Conservation (phyloP, 2,888 invertebrate species). For the Chrysolina haemoptera region DNA sequence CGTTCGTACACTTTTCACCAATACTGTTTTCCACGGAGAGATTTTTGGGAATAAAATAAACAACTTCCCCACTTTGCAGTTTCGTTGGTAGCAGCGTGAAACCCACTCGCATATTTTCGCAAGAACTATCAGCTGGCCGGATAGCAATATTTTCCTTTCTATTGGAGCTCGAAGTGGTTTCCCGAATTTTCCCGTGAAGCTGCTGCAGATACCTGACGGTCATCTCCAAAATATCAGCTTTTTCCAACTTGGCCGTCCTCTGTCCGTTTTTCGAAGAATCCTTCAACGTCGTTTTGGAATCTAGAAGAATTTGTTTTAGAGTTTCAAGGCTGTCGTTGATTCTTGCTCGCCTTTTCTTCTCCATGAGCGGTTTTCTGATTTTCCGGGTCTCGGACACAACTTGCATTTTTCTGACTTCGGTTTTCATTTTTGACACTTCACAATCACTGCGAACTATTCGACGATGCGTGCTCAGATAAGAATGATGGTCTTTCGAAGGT, state of each 20-base stretch:
- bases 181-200: slow-evolving; percentile 67
- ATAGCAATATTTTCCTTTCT: slow-evolving; percentile 48
- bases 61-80: slow-evolving; percentile 67
- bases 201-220: slow-evolving; percentile 75
- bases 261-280: slow-evolving; percentile 60
- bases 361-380: slow-evolving; percentile 73
- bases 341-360: slow-evolving; percentile 72
- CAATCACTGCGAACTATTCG: slow-evolving; percentile 6
- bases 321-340: slow-evolving; percentile 73
- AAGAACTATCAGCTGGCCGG: slow-evolving; percentile 58
- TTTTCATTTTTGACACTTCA: slow-evolving; percentile 22
- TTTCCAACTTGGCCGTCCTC: slow-evolving; percentile 75
- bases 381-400: slow-evolving; percentile 65
- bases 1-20: slow-evolving; percentile 33
- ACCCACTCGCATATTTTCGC: slow-evolving; percentile 56
- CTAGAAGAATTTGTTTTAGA: slow-evolving; percentile 71
- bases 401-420: slow-evolving; percentile 45
- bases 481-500: slow-evolving; percentile 31
- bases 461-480: slow-evolving; percentile 24
- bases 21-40: slow-evolving; percentile 24
- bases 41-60: slow-evolving; percentile 66
- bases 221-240: slow-evolving; percentile 78
- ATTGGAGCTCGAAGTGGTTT: slow-evolving; percentile 32
- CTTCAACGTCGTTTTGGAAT: slow-evolving; percentile 65
- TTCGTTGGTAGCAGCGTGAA: slow-evolving; percentile 66